phyloP scores from a whole-genome alignment of 2,888 invertebrate genomes.

The Campoletis raptor region DNA sequence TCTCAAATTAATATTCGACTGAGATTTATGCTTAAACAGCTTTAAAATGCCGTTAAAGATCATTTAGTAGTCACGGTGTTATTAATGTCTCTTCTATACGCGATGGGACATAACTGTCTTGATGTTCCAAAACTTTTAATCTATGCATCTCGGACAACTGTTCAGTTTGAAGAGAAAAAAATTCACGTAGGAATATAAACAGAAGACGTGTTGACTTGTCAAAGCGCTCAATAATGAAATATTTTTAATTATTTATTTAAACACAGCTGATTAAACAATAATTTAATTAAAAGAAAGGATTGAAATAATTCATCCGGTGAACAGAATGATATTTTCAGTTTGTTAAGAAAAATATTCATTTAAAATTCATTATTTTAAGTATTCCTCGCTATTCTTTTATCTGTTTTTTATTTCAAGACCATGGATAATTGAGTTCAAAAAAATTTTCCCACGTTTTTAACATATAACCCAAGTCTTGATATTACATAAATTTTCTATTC shows the following conservation, averaged over 20 bases:
- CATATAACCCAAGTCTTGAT: neutral
- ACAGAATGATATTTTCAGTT: neutral
- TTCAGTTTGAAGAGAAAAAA: neutral
- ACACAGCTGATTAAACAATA: neutral
- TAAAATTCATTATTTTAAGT: neutral
- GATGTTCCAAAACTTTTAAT: slow-evolving; percentile 26
- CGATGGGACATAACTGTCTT: slow-evolving; percentile 28
- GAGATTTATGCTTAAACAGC: neutral
- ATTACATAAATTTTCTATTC: neutral
- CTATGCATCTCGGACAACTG: slow-evolving; percentile 29
- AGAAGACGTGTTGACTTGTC: neutral
- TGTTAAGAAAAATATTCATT: neutral
- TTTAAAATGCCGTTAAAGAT: slow-evolving; percentile 12
- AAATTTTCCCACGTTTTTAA: neutral
- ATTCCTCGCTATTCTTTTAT: neutral
- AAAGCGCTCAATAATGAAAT: neutral
- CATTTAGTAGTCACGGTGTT: slow-evolving; percentile 3
- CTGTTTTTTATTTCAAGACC: neutral
- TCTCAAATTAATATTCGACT: neutral
- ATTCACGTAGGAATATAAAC: neutral
- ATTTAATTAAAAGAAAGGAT: neutral
- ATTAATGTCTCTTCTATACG: slow-evolving; percentile 21
- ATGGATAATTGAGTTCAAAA: neutral
- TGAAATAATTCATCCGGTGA: neutral
- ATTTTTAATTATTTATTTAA: neutral